Evolutionary conservation across 2,888 invertebrate genomes (phyloP), one percentile per base, ranked within the genome.

Genomic region (Monopis laevigella): DNA sequence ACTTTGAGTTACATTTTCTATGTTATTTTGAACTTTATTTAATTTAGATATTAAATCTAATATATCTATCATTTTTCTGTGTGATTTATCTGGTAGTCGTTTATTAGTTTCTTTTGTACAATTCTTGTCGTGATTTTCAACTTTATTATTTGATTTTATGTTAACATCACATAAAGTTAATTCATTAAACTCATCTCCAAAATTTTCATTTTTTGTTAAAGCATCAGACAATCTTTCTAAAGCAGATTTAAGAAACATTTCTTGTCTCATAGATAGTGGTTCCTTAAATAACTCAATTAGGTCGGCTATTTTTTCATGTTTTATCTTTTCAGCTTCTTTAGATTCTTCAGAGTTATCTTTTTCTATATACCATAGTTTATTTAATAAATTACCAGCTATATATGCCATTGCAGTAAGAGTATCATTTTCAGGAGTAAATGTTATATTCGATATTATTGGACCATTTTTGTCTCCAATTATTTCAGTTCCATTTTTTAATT

Each of bases 321-420:
- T 75, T 8, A 74, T 43, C 11, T 49, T 46, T 44, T 78, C 73
- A 3, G 60, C 62, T 54, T 74, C 72, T 18, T 56, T 48, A 1
- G 69, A 62, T 30, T 64, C 61, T 12, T 58, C 61, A 26, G 47
- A 54, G 2, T 54, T 46, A 41, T 67, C 68, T 50, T 67, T 71
- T 52, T 77, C 73, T 54, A 80, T 67, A 43, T 69, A 64, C 78
- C 78, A 80, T 19, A 80, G 47, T 49, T 71, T 71, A 46, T 71
- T 75, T n/a, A 80, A 48, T 27, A 80, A 48, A 53, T 75, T 74
- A 1, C 78, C 78, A 47, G 78, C 78, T 44, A 80, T 78, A 18
- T 65, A 74, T 1, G 75, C 66, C 68, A 78, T 72, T 17, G 78
- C 75, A 36, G 68, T 71, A 12, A 74, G 48, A 2, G 78, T 77